Percentiles rank a stretch among this genome's conserved stretches.
These are phyloP conservation scores for Actinia equina DNA, from an alignment of 64 coral and sea anemone genomes.

Conservation along the genomic window DNA sequence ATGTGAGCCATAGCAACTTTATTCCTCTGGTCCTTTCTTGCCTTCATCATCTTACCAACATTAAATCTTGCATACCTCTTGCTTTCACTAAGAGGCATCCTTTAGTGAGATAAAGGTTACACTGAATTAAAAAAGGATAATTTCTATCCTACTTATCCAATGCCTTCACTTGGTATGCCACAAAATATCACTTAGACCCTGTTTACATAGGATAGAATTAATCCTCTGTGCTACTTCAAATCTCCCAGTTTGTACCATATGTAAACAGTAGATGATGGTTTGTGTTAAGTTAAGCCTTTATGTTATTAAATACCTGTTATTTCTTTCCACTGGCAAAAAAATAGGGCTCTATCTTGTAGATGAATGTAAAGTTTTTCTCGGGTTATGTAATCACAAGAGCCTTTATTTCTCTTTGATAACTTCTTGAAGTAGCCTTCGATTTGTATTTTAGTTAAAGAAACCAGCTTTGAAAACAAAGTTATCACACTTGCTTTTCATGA, in stretches of 20 bases:
- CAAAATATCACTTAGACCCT: background rate
- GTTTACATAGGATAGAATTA: background rate
- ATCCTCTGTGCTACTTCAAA: background rate
- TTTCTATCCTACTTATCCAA: constrained; percentile 26
- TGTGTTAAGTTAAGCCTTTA: background rate
- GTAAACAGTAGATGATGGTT: background rate
- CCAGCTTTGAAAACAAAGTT: background rate
- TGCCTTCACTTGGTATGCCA: background rate
- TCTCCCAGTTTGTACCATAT: background rate
- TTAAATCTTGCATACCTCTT: constrained; percentile 38
- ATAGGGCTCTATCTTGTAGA: constrained; percentile 1
- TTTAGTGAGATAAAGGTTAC: constrained; percentile 26
- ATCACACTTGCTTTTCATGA: background rate
- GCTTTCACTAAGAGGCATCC: constrained; percentile 45
- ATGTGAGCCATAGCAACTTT: constrained; percentile 40
- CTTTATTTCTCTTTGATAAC: background rate
- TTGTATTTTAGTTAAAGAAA: background rate
- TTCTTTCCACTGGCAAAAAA: background rate
- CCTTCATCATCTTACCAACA: constrained; percentile 39
- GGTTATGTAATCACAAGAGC: background rate
- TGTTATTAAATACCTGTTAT: constrained; percentile 3
- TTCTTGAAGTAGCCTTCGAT: background rate
- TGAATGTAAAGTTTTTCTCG: background rate
- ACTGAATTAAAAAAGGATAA: constrained; percentile 13
- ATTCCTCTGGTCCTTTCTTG: constrained; percentile 37